These are phyloP conservation scores for Carlito syrichta DNA, from an alignment of 2,113 vertebrate genomes.

Conservation along the genomic window DNA sequence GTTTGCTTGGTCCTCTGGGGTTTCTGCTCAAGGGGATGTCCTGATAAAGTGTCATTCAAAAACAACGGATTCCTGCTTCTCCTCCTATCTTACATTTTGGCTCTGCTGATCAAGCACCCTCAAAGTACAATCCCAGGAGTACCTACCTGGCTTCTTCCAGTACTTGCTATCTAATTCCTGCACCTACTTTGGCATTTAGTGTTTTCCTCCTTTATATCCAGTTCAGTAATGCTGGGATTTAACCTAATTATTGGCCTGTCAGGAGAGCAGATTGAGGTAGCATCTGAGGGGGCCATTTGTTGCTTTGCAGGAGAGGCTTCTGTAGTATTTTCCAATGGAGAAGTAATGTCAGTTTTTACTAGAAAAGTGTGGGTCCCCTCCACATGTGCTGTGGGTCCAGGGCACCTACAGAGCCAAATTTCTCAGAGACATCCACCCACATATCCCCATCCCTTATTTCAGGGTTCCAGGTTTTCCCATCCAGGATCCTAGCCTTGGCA, in stretches of 20 bases:
- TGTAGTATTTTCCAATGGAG: background rate
- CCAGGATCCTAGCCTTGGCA: background rate
- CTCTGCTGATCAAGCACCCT: background rate
- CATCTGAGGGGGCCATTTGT: background rate
- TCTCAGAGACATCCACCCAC: background rate
- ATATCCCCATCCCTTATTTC: background rate
- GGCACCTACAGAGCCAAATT: background rate
- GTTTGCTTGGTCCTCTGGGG: background rate
- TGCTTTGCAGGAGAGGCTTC: background rate
- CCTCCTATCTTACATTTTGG: background rate
- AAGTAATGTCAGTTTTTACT: background rate
- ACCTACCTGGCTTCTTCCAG: background rate
- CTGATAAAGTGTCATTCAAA: background rate
- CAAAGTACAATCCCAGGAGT: background rate
- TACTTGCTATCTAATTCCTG: background rate
- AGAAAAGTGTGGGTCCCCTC: background rate
- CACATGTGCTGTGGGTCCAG: background rate
- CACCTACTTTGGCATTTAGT: background rate
- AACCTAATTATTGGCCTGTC: background rate
- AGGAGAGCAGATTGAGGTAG: background rate
- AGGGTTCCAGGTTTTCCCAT: background rate
- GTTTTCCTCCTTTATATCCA: background rate
- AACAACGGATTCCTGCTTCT: background rate
- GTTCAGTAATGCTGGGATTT: background rate
- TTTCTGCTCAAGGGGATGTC: background rate